These are phyloP conservation scores for Desmophyllum pertusum DNA, from an alignment of 92 coral and sea anemone genomes.

Conservation along the genomic window DNA sequence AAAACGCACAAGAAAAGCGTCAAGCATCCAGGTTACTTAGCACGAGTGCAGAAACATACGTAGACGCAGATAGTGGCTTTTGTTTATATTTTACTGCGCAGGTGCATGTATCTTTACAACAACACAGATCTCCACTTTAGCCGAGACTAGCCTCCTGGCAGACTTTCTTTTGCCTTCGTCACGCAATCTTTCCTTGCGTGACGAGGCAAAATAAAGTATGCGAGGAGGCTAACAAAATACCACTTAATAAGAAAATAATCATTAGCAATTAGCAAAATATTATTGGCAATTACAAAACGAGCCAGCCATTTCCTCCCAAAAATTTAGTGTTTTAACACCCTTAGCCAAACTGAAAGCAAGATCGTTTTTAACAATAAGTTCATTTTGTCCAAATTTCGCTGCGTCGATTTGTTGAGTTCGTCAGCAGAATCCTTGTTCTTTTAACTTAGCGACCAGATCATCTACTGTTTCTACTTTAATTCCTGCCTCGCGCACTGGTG, in stretches of 20 bases:
- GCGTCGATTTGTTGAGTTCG: neutral
- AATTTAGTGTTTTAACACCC: neutral
- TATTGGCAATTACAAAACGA: neutral
- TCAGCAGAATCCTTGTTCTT: conserved; percentile 85
- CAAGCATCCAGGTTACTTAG: no score
- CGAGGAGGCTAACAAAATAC: no score
- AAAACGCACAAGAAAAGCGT: no score
- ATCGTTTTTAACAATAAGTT: neutral
- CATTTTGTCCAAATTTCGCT: neutral
- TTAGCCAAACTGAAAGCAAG: neutral
- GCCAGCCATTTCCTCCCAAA: neutral
- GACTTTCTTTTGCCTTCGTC: no score
- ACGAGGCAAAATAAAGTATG: no score
- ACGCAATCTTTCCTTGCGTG: no score
- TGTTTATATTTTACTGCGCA: neutral
- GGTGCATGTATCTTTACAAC: neutral
- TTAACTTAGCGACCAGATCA: conserved; percentile 84
- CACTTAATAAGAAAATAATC: conserved; percentile 5
- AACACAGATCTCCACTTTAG: neutral
- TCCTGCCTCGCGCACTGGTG: conserved; percentile 96
- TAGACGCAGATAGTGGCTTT: neutral
- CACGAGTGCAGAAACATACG: no score
- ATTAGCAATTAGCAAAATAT: no score
- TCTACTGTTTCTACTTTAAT: conserved; percentile 95
- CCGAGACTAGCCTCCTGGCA: no score